Percentiles rank a stretch among this genome's conserved stretches.
These are phyloP conservation scores for Periophthalmus magnuspinnatus DNA, from an alignment of 2,797 vertebrate species.

Conservation along the genomic window DNA sequence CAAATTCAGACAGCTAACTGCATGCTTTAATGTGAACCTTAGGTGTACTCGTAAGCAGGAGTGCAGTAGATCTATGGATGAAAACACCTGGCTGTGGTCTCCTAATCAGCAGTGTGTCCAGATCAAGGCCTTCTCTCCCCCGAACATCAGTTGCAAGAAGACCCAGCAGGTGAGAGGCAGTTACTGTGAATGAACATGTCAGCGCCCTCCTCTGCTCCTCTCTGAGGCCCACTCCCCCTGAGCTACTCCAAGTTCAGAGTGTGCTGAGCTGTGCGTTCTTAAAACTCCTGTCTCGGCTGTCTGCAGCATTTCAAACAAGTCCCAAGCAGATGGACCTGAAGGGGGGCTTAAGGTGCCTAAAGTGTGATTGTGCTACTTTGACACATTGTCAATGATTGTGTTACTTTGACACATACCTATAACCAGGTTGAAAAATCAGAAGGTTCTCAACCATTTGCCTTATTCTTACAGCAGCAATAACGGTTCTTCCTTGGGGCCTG, in stretches of 20 bases:
- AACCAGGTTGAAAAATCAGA: too few species aligned
- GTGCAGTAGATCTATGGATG: slow-evolving; percentile 75
- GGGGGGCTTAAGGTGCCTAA: not conserved
- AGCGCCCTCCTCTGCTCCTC: slow-evolving; percentile 8
- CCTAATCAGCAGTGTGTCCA: slow-evolving; percentile 81
- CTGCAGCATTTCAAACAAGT: slow-evolving; percentile 31
- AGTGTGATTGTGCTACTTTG: slow-evolving; percentile 5
- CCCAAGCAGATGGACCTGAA: slow-evolving; percentile 11
- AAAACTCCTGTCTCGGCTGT: slow-evolving; percentile 11
- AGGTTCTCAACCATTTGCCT: too few species aligned
- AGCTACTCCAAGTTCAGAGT: slow-evolving; percentile 18
- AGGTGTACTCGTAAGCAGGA: slow-evolving; percentile 85
- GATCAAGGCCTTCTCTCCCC: slow-evolving; percentile 79
- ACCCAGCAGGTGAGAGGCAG: slow-evolving; percentile 51
- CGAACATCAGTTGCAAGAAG: slow-evolving; percentile 86
- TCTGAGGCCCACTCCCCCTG: slow-evolving; percentile 1
- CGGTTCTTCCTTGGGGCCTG: too few species aligned
- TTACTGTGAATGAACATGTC: slow-evolving; percentile 8
- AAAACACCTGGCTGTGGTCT: slow-evolving; percentile 92
- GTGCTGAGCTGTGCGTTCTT: slow-evolving; percentile 31
- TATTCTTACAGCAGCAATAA: too few species aligned
- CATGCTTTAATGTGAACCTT: not conserved
- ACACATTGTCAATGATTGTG: slow-evolving; percentile 7
- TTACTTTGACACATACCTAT: not conserved
- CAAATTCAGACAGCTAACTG: not conserved